Base-by-base conservation (phyloP, 1,140 invertebrate species). In the Atta cephalotes region DNA sequence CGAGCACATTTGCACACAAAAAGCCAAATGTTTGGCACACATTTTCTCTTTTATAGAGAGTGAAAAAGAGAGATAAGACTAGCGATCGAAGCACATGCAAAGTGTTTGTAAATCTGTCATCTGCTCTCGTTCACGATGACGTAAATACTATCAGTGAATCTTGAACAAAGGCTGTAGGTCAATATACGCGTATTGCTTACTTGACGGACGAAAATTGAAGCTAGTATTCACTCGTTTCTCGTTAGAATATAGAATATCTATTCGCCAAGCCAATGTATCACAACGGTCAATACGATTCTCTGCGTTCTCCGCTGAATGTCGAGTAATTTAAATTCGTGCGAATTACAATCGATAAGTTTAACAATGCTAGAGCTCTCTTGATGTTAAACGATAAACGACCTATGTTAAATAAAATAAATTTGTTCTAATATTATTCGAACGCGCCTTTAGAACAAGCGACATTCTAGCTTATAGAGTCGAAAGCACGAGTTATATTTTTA, bases 401-500 rank as follows among this genome's bases (percentile, higher is more conserved):
- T 18, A 5, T 25, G n/a, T 35, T 7, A 14, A 14, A 25, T 49
- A 25, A 49, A 70, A 70, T 31, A 53, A n/a, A n/a, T 9, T 6
- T 12, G 66, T 39, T 18, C n/a, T 12, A 53, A 62, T 74, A 82
- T 60, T 18, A n/a, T n/a, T 58, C 39, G 25, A 18, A 14, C 25
- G 56, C 14, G 56, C 70, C 70, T 72, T 70, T 49, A 39, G 5
- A 70, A 49, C 18, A 45, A 14, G 51, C 70, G 28, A 28, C 39
- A 12, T 25, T 77, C 31, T 77, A 12, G 18, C n/a, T 10, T 12
- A 21, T 39, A 58, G 66, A 74, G 53, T 28, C 18, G 60, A 21
- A 45, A 28, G 87, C 74, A 31, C 21, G 53, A 35, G 31, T 31
- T 25, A 63, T 93, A 93, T 93, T 93, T 93, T 92, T 93, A 93